These are phyloP conservation scores for Bombylius discolor DNA, from an alignment of 2,888 invertebrate species.

Conservation along the genomic window DNA sequence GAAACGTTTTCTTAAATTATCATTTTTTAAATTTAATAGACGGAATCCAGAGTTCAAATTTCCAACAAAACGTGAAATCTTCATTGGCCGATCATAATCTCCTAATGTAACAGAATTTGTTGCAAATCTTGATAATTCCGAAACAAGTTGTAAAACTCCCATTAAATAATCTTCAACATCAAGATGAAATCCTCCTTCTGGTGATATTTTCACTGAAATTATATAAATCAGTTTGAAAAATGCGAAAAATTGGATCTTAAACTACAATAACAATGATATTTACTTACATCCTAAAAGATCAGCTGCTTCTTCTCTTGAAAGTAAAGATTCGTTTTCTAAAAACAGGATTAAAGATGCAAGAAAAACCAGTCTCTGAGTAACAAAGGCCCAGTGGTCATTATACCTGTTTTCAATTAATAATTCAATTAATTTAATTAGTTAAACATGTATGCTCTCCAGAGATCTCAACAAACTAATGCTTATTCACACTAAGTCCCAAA, in stretches of 20 bases:
- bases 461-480: not conserved
- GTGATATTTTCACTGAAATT: constrained; percentile 49
- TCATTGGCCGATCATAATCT: constrained; percentile 65
- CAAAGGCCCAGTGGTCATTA: constrained; percentile 77
- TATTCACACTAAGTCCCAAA: no score
- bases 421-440: not conserved
- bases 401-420: constrained; percentile 40
- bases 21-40: constrained; percentile 81
- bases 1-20: constrained; percentile 69
- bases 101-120: constrained; percentile 77
- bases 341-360: constrained; percentile 65
- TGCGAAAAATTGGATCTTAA: no score
- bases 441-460: not conserved
- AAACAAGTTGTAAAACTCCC: constrained; percentile 68
- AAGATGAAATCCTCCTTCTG: constrained; percentile 68
- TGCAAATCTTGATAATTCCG: constrained; percentile 70
- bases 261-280: constrained; percentile 1
- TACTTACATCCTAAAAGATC: constrained; percentile 61
- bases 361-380: constrained; percentile 68
- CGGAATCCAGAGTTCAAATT: constrained; percentile 83
- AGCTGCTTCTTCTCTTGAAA: constrained; percentile 61
- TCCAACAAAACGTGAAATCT: constrained; percentile 75
- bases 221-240: not conserved
- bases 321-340: constrained; percentile 63
- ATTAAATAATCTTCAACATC: constrained; percentile 84